A percentile compares a stretch with the other conserved stretches of the same genome.
Conservation (phyloP, 2,113 vertebrate genomes). For the Gobiocypris rarus region DNA sequence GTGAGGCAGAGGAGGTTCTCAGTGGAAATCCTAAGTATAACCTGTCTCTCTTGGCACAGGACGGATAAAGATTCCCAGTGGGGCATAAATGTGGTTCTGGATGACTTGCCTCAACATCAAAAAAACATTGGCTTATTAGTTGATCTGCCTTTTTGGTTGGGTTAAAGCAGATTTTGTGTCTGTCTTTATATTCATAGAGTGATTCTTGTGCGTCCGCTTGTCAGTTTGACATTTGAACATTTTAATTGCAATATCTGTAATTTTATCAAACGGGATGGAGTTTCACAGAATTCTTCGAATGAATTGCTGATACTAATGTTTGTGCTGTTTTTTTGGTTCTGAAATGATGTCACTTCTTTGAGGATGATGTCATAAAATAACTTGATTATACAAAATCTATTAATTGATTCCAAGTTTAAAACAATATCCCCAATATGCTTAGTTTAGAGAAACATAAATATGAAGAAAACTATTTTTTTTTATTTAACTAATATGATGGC, state of each 20-base stretch:
- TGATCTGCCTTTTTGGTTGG: neutral
- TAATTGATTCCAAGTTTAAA: neutral
- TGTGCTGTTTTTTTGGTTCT: neutral
- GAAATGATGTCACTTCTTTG: neutral
- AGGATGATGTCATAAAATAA: neutral
- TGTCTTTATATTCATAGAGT: neutral
- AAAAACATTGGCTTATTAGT: neutral
- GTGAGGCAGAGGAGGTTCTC: slow-evolving; percentile 61
- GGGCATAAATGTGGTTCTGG: slow-evolving; percentile 44
- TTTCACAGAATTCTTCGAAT: neutral
- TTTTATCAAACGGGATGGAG: neutral
- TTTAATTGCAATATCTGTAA: no score
- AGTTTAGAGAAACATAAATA: neutral
- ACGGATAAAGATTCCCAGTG: slow-evolving; percentile 65
- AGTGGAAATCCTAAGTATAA: slow-evolving; percentile 65
- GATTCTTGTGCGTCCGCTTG: neutral
- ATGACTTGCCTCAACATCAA: neutral
- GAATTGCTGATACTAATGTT: neutral
- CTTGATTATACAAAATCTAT: neutral
- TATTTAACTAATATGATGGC: neutral
- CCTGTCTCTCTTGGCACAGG: slow-evolving; percentile 54
- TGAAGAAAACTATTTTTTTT: no score
- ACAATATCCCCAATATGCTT: neutral
- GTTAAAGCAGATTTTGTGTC: neutral
- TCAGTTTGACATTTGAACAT: neutral